Base-by-base conservation (phyloP, 2,113 vertebrate genomes). In the Gavialis gangeticus region DNA sequence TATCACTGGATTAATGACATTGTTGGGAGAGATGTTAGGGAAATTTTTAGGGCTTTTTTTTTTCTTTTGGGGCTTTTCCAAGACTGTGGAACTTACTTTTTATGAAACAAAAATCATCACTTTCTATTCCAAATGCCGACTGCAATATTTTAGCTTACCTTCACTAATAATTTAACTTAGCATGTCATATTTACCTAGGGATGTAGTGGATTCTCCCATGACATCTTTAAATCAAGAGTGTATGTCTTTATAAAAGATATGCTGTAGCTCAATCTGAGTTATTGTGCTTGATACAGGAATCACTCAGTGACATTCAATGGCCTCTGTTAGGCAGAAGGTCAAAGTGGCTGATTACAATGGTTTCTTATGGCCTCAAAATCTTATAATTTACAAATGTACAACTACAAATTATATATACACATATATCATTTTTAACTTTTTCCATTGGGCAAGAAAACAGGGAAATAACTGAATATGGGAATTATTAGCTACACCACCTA, bases 351-450 rank as follows among this genome's bases (percentile, higher is more conserved):
- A 27, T 37, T 62, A 10, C 17, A 79, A 15, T 25, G 88, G 25
- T 86, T 55, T 7, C 66, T 57, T 75, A n/a, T 77, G 57, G 22
- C 85, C 78, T 73, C 81, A 87, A 89, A 91, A 85, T 76, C 80
- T 85, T 14, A 81, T 11, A 91, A 85, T 88, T 67, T 85, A 92
- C 93, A 91, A 87, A 63, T 63, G 81, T 27, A 75, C 10, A 79
- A 78, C 85, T 87, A 80, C 87, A 78, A 92, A 85, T 69, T 85
- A 71, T 71, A 76, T 16, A 69, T 63, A 84, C 30, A 81, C 7
- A 24, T 58, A 78, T 15, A 2, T 84, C 66, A 81, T 84, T 92
- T 84, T 22, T 14, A 84, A 28, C 69, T 14, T 91, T 88, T 84
- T 84, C 77, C 78, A 87, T 13, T 60, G 64, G 82, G 77, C 60